Evolutionary conservation across 2,888 invertebrate species (phyloP).

Genomic region (Chrysodeixis includens): DNA sequence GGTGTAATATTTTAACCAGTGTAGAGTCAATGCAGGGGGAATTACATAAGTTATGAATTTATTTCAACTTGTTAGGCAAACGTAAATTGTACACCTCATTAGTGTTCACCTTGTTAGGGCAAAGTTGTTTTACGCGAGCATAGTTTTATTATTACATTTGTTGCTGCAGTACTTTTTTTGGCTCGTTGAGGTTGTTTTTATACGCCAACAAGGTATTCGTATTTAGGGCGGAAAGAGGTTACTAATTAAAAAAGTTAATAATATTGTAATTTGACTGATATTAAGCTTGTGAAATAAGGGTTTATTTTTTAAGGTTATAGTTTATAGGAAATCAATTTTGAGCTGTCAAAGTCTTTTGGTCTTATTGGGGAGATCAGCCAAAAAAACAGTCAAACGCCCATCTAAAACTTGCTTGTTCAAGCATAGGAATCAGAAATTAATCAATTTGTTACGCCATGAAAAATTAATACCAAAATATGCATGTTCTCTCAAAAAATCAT

Average conservation of each 20-base stretch:
- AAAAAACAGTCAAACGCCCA: no score
- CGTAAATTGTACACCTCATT: slow-evolving; percentile 54
- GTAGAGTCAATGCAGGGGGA: slow-evolving; percentile 28
- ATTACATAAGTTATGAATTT: slow-evolving; percentile 46
- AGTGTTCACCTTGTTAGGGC: slow-evolving; percentile 28
- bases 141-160: slow-evolving; percentile 1
- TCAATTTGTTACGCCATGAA: background rate
- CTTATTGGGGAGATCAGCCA: no score
- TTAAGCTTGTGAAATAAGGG: no score
- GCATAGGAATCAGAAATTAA: background rate
- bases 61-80: slow-evolving; percentile 55
- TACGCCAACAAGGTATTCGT: no score
- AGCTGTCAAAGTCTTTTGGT: no score
- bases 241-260: no score
- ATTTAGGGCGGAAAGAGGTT: no score
- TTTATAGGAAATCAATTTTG: no score
- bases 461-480: background rate
- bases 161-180: background rate
- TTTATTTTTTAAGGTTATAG: no score
- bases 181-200: background rate
- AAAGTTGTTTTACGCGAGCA: slow-evolving; percentile 27
- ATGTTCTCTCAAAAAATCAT: background rate
- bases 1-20: slow-evolving; percentile 28
- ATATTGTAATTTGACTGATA: no score
- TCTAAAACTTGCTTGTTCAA: background rate